Conservation (phyloP, 64 coral and sea anemone species). For the Catalaphyllia jardinei region DNA sequence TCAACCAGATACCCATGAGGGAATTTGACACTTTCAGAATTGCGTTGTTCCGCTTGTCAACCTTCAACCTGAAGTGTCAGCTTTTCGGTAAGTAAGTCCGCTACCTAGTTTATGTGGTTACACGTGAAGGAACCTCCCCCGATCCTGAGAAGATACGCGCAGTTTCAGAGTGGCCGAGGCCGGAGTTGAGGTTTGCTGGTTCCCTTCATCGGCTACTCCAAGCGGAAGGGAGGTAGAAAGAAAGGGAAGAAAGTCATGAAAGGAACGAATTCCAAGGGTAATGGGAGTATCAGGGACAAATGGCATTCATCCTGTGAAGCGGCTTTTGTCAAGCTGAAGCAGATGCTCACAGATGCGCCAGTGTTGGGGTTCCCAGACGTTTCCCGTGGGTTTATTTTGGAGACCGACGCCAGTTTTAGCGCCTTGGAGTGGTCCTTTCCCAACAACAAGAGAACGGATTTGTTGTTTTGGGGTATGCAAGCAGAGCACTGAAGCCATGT, state of each 20-base stretch:
- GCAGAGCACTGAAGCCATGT: slow-evolving; percentile 24
- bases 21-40: slow-evolving; percentile 49
- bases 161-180: slow-evolving; percentile 34
- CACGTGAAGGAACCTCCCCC: slow-evolving; percentile 17
- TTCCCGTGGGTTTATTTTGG: slow-evolving; percentile 35
- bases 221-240: background rate
- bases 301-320: slow-evolving; percentile 42
- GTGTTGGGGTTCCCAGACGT: slow-evolving; percentile 70
- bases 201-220: slow-evolving; percentile 14
- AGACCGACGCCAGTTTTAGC: slow-evolving; percentile 40
- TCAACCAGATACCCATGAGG: slow-evolving; percentile 4
- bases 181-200: slow-evolving; percentile 17
- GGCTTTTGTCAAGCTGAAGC: slow-evolving; percentile 44
- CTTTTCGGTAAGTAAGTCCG: slow-evolving; percentile 12
- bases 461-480: slow-evolving; percentile 57
- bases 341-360: slow-evolving; percentile 41
- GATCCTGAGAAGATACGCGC: slow-evolving; percentile 44
- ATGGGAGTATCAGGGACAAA: slow-evolving; percentile 20
- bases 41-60: slow-evolving; percentile 28
- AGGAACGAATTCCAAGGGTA: background rate
- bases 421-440: slow-evolving; percentile 61
- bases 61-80: background rate
- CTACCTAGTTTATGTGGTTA: slow-evolving; percentile 40
- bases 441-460: slow-evolving; percentile 40
- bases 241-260: slow-evolving; percentile 19